Conservation (phyloP, 2,888 invertebrate genomes). For the Boloria selene region DNA sequence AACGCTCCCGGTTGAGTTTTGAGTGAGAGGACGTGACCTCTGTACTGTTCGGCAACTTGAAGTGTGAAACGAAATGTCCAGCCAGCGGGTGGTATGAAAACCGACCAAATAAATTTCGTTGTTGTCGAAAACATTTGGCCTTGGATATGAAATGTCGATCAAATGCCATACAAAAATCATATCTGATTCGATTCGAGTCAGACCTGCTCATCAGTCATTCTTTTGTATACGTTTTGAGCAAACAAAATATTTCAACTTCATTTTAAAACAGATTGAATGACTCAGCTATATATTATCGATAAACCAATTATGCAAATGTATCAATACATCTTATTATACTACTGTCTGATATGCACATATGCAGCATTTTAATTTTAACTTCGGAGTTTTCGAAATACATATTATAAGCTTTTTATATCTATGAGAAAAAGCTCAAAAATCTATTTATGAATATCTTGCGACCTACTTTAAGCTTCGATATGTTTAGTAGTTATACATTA, state of each 20-base stretch:
- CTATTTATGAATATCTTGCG: no score
- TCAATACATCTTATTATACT: neutral
- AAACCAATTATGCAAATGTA: conserved; percentile 21
- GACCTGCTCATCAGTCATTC: conserved; percentile 66
- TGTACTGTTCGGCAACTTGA: conserved; percentile 63
- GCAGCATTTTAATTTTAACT: no score
- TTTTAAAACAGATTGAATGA: conserved; percentile 39
- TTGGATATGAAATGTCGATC: conserved; percentile 77
- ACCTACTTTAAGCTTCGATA: no score
- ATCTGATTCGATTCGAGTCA: conserved; percentile 49
- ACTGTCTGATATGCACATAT: neutral
- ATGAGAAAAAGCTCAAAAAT: no score
- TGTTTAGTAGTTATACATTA: neutral
- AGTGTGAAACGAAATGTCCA: conserved; percentile 78
- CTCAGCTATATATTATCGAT: conserved; percentile 28
- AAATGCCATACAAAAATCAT: conserved; percentile 61
- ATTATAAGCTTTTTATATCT: no score
- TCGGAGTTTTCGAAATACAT: no score
- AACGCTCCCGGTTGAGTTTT: conserved; percentile 75
- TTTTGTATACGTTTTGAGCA: conserved; percentile 50
- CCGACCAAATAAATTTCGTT: conserved; percentile 58
- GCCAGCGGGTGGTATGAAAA: conserved; percentile 73
- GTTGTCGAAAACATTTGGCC: conserved; percentile 56
- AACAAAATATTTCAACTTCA: conserved; percentile 42
- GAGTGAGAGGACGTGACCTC: conserved; percentile 80